phyloP scores from a whole-genome alignment of 1,140 invertebrate species.

The Episyrphus balteatus region DNA sequence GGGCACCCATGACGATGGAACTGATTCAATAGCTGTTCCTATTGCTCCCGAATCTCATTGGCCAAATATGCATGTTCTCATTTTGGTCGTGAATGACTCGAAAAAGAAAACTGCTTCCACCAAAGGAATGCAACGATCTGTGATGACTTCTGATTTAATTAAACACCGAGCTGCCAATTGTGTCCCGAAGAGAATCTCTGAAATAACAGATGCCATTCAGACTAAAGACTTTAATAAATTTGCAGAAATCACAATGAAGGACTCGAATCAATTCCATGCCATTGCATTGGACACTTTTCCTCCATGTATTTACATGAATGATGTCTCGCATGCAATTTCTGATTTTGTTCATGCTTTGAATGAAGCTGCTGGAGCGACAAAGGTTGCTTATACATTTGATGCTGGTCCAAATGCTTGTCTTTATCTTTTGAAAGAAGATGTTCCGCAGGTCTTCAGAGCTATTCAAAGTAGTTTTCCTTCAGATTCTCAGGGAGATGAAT shows the following conservation, averaged over 20 bases:
- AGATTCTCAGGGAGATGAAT: slow-evolving; percentile 38
- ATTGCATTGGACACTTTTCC: slow-evolving; percentile 90
- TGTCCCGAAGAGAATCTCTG: slow-evolving; percentile 58
- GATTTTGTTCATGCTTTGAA: slow-evolving; percentile 79
- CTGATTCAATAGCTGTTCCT: slow-evolving; percentile 73
- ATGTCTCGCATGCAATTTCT: slow-evolving; percentile 69
- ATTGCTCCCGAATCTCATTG: slow-evolving; percentile 68
- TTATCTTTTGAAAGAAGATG: slow-evolving; percentile 68
- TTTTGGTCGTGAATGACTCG: slow-evolving; percentile 80
- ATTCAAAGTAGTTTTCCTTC: slow-evolving; percentile 65
- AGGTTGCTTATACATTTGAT: slow-evolving; percentile 93
- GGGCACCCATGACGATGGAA: slow-evolving; percentile 55
- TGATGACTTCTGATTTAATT: slow-evolving; percentile 75
- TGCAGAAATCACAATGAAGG: slow-evolving; percentile 91
- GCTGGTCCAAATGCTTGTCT: slow-evolving; percentile 94
- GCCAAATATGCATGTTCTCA: slow-evolving; percentile 80
- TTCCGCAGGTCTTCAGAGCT: slow-evolving; percentile 52
- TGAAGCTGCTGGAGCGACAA: slow-evolving; percentile 44
- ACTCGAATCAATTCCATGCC: slow-evolving; percentile 97
- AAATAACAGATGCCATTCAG: slow-evolving; percentile 53
- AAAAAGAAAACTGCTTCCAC: slow-evolving; percentile 84
- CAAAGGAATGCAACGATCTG: slow-evolving; percentile 76
- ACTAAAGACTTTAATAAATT: slow-evolving; percentile 75
- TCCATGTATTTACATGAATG: slow-evolving; percentile 86
- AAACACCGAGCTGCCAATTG: slow-evolving; percentile 57